Evolutionary conservation across 2,113 vertebrate genomes (phyloP), one percentile per base, ranked within the genome.

Genomic region (Mormoops blainvillei): DNA sequence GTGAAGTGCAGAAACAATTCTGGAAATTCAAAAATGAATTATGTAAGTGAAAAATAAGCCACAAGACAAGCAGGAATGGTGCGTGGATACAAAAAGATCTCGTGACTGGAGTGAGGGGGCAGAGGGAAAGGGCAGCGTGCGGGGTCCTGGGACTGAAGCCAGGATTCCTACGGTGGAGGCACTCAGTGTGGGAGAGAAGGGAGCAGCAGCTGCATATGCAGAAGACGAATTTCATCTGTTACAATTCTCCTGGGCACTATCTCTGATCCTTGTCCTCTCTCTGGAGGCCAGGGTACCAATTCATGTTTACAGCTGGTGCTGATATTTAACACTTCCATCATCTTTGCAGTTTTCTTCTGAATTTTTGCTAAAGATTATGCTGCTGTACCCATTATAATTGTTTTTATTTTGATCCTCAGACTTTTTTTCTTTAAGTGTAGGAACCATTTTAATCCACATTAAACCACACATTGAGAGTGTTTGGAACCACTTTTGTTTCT

Each of bases 1-100:
- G 99, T 95, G 99, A 99, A 99, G 99, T 99, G 97, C 99, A 99
- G 99, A 99, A 99, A 98, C 99, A 99, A 98, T 99, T 99, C 99
- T 99, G 95, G 26, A 97, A 96, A 98, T 63, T 89, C 50, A 97
- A 50, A 97, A 96, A 89, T 38, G 45, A 67, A 82, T 87, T 48
- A 93, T 63, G 14, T 95, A 77, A 95, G 77, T 70, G 36, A 56
- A 92, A 84, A 91, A 26, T 48, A 20, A 58, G 43, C 38, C 33
- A 74, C 14, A 61, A 82, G 19, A 7, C 33, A 58, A 74, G 15
- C 3, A 81, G 41, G 15, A 36, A 38, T 77, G 31, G 18, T 24
- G 0, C 20, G n/a, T 33, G 86, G 54, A 71, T 43, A 67, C 38
- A 77, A 56, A 56, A 48, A 36, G 74, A 22, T 43, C 36, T 65